These are phyloP conservation scores for Trypoxylus dichotomus DNA, from an alignment of 1,140 invertebrate genomes.

Conservation along the genomic window DNA sequence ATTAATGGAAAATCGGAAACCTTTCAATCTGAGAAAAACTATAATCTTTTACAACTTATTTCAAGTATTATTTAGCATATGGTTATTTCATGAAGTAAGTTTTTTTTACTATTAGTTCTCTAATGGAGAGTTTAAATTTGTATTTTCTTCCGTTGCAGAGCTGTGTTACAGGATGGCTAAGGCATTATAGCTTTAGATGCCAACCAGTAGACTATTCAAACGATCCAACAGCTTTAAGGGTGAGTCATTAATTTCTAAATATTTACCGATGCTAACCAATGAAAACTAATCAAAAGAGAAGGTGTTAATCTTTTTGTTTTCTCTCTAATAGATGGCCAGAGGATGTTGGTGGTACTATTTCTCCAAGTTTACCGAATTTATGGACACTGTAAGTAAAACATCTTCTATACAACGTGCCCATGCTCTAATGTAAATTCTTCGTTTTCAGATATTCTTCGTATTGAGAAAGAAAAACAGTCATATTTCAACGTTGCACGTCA, in stretches of 20 bases:
- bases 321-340: constrained; percentile 75
- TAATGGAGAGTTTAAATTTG: neutral
- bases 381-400: constrained; percentile 83
- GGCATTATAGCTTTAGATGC: constrained; percentile 87
- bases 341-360: constrained; percentile 98
- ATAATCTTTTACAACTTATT: constrained; percentile 72
- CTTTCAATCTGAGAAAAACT: constrained; percentile 65
- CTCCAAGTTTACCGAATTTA: constrained; percentile 94
- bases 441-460: constrained; percentile 92
- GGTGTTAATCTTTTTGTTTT: neutral
- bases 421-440: constrained; percentile 43
- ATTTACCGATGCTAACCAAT: too few relatives aligned
- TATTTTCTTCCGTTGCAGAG: constrained; percentile 11
- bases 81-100: constrained; percentile 48
- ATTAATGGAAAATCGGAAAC: constrained; percentile 68
- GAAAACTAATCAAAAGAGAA: neutral
- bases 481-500: constrained; percentile 90
- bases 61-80: constrained; percentile 62
- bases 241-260: constrained; percentile 53
- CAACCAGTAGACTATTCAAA: constrained; percentile 92
- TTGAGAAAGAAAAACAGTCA: constrained; percentile 91
- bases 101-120: neutral
- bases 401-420: neutral
- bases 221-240: constrained; percentile 79
- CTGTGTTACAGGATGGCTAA: constrained; percentile 76